Percentiles rank a stretch among this genome's conserved stretches.
Evolutionary conservation across 2,113 vertebrate species (phyloP).

Genomic region (Eulacestoma nigropectus): DNA sequence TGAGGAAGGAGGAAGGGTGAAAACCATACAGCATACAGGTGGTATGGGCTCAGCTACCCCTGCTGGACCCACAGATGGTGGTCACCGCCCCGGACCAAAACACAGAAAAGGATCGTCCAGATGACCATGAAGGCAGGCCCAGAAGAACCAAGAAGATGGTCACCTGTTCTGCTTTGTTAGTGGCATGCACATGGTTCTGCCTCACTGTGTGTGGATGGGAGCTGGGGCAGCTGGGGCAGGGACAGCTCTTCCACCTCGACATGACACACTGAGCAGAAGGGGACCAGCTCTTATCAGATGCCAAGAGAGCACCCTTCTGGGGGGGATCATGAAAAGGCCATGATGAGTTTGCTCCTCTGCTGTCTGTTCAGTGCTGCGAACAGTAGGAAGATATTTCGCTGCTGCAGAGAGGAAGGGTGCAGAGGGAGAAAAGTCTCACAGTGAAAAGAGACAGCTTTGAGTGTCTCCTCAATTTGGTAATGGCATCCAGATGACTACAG

Average conservation of each 20-base stretch:
- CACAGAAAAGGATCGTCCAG: not conserved
- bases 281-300: not conserved
- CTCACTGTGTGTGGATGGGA: rapidly evolving
- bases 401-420: not conserved
- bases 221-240: not conserved
- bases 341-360: not conserved
- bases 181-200: not conserved
- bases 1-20: not conserved
- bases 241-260: rapidly evolving
- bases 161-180: not conserved
- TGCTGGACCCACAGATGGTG: not conserved
- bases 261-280: not conserved
- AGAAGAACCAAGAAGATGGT: not conserved
- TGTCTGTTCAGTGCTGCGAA: not conserved
- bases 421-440: not conserved
- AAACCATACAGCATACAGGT: not conserved
- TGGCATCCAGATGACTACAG: not conserved
- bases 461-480: not conserved
- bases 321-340: not conserved
- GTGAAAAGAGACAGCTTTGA: not conserved
- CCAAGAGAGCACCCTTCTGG: not conserved
- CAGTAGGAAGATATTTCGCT: not conserved
- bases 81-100: not conserved
- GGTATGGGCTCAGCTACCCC: not conserved
- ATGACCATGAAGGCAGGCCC: not conserved